These are phyloP conservation scores for Menidia menidia DNA, from an alignment of 2,797 vertebrate species.

Conservation along the genomic window DNA sequence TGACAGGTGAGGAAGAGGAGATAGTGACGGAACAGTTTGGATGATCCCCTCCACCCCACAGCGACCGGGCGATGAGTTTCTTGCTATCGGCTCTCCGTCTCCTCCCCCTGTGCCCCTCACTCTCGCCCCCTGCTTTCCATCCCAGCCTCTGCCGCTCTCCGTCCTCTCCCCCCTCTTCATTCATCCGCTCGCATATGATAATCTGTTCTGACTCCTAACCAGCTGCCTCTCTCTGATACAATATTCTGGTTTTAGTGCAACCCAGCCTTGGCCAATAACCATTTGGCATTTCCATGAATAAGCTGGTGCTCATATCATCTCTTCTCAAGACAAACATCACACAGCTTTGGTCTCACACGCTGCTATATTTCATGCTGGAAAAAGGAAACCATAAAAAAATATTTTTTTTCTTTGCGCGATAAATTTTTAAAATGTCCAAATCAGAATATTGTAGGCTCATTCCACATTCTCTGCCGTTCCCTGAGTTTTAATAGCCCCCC, in stretches of 20 bases:
- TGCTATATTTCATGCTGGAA: slow-evolving; percentile 49
- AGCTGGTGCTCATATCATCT: slow-evolving; percentile 70
- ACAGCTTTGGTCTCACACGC: slow-evolving; percentile 50
- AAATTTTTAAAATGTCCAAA: slow-evolving; percentile 43
- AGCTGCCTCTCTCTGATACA: slow-evolving; percentile 86
- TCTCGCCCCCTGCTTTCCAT: slow-evolving; percentile 64
- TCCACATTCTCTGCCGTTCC: slow-evolving; percentile 26
- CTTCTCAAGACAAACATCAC: slow-evolving; percentile 72
- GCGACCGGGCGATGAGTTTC: slow-evolving; percentile 79
- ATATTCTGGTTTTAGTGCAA: slow-evolving; percentile 86
- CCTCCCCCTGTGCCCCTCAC: slow-evolving; percentile 55
- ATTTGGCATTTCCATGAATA: slow-evolving; percentile 83
- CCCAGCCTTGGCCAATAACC: slow-evolving; percentile 83
- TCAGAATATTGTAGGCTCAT: slow-evolving; percentile 34
- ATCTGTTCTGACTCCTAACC: slow-evolving; percentile 86
- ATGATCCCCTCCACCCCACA: slow-evolving; percentile 79
- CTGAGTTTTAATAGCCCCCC: slow-evolving; percentile 23
- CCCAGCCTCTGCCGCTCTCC: slow-evolving; percentile 52
- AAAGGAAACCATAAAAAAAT: slow-evolving; percentile 37
- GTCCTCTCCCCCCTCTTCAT: slow-evolving; percentile 63
- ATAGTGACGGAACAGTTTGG: slow-evolving; percentile 70
- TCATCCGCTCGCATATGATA: slow-evolving; percentile 82
- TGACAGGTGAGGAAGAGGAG: slow-evolving; percentile 78
- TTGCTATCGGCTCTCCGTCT: slow-evolving; percentile 60
- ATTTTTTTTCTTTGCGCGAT: slow-evolving; percentile 22